Evolutionary conservation across 1,140 invertebrate species (phyloP).

Genomic region (Leptestheria dahalacensis): DNA sequence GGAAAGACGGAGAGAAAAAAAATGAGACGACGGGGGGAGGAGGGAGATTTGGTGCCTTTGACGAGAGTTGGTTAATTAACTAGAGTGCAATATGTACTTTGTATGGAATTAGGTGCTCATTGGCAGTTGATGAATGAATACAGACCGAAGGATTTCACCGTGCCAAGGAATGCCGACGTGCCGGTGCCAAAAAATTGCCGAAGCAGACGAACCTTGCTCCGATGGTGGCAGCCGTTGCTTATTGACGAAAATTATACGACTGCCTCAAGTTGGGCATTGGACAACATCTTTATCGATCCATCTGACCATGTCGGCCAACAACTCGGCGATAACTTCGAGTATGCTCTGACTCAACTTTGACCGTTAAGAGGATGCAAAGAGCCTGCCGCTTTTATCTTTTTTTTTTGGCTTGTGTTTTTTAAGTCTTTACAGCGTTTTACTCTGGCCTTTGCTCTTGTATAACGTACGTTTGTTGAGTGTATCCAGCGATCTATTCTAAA

Average conservation of each 20-base stretch:
- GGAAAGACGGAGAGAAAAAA: too few relatives aligned
- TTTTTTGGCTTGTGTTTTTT: too few relatives aligned
- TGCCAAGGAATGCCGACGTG: constrained; percentile 28
- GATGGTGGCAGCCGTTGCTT: constrained; percentile 17
- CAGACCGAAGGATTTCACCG: constrained; percentile 25
- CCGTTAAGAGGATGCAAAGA: too few relatives aligned
- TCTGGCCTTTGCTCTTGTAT: too few relatives aligned
- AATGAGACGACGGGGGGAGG: too few relatives aligned
- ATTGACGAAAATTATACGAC: constrained; percentile 7
- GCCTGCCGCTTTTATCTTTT: too few relatives aligned
- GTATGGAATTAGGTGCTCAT: constrained; percentile 24
- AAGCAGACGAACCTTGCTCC: constrained; percentile 8
- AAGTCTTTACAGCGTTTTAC: too few relatives aligned
- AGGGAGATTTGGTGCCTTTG: too few relatives aligned
- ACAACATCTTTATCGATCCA: constrained; percentile 32
- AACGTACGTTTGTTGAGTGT: too few relatives aligned
- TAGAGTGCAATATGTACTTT: not conserved
- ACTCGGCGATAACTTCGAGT: constrained; percentile 28
- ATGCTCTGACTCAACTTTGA: constrained; percentile 20
- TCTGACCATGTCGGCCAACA: constrained; percentile 30
- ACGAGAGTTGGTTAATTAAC: too few relatives aligned
- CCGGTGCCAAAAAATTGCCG: constrained; percentile 24
- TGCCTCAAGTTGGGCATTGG: constrained; percentile 28
- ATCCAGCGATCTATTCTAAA: too few relatives aligned
- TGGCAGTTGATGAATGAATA: constrained; percentile 31